Evolutionary conservation across 2,113 vertebrate species (phyloP), one percentile per base, ranked within the genome.

Genomic region (Pelodiscus sinensis): DNA sequence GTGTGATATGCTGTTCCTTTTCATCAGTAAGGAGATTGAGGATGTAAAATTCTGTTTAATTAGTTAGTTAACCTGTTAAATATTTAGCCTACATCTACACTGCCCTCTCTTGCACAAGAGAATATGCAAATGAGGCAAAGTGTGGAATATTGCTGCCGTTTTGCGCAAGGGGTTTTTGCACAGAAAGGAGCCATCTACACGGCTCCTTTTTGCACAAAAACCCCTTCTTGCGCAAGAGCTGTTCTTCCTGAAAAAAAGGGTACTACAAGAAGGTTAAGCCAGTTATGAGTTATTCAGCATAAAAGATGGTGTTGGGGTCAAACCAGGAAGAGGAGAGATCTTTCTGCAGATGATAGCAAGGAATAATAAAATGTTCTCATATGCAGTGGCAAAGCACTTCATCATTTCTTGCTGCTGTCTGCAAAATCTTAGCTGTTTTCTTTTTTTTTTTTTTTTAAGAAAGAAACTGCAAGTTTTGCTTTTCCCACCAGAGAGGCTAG

Each of bases 341-440:
- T 56, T 87, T 24, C 35, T 58, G 57, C 31, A 81, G 31, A 54
- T 44, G 84, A 56, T n/a, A 62, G 24, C 35, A 58, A 56, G 22
- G 85, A 93, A 90, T 8, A 75, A 84, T 51, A 52, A 75, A 9
- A 81, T 84, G 85, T 88, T 81, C 88, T 29, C 81, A 78, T 51
- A 86, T 19, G 88, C 51, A 79, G 14, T 83, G 79, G 35, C 58
- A 44, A 93, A 88, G 2, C 24, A 38, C 80, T 92, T 93, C 38
- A 60, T 58, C 81, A 82, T 54, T 54, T 50, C 68, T 88, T 75
- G 85, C 68, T 94, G 29, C 85, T 93, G 85, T 54, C 87, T 50
- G 9, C 13, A 50, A 55, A 38, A 56, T 82, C 82, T 68, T 65
- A 82, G 56, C 82, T 62, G 57, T 87, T 65, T 52, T 44, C 54